Base-by-base conservation (phyloP, 37 sponge, comb jelly and placozoan species). In the Dysidea cf. avara region DNA sequence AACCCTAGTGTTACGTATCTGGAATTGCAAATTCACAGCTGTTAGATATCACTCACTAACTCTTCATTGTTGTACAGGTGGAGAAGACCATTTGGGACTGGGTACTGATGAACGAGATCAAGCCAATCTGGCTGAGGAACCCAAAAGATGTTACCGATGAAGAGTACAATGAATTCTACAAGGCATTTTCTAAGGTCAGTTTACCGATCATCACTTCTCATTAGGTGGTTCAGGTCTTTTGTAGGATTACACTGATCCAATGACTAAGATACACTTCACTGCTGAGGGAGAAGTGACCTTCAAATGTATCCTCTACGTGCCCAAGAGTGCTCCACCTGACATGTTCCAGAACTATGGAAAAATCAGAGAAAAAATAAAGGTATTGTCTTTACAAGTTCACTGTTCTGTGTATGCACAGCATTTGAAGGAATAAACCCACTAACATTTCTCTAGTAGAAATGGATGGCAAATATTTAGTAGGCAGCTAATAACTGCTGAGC, bases 21-120 rank as follows among this genome's bases (percentile, higher is more conserved):
- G n/a, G n/a, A n/a, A n/a, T n/a, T n/a, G n/a, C n/a, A n/a, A n/a
- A n/a, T n/a, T n/a, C n/a, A n/a, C n/a, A n/a, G n/a, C n/a, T n/a
- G n/a, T n/a, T n/a, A n/a, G n/a, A n/a, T n/a, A n/a, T n/a, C n/a
- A n/a, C n/a, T n/a, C n/a, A n/a, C n/a, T n/a, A n/a, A n/a, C 47
- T 20, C 57, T 33, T 32, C 55, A 32, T 64, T 20, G 47, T 30
- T 68, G 13, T 76, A 18, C 34, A 85, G 83, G 94, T 95, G 25
- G 96, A 96, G 71, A 97, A 97, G 75, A 97, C 99, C 25, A 83
- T 89, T 0, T 97, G 96, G 96, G 99, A 97, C 83, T 97, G 99
- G 99, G 99, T 93, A 1, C 71, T 86, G 18, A 78, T 94, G 69
- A 97, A 97, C 72, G 90, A 94, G 52, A 86, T 78, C 60, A 97